Conservation (phyloP, 2,797 vertebrate genomes). For the Helarctos malayanus region DNA sequence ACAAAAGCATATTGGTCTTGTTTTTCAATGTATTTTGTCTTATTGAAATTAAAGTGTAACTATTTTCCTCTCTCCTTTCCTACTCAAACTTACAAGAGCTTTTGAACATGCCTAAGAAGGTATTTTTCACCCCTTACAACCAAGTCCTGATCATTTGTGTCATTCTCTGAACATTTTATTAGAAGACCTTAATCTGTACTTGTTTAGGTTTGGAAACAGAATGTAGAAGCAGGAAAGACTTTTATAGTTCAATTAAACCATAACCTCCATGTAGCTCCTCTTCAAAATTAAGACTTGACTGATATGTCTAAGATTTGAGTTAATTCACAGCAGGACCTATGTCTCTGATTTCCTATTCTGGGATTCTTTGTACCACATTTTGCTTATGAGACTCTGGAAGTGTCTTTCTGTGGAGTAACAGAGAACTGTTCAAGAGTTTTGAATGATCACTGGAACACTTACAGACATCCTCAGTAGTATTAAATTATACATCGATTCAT, state of each 20-base stretch:
- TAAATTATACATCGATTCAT: background rate
- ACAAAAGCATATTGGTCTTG: background rate
- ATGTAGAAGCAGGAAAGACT: background rate
- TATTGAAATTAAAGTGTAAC: background rate
- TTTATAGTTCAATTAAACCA: background rate
- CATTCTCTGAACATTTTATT: background rate
- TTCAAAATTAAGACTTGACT: conserved; percentile 7
- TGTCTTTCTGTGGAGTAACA: background rate
- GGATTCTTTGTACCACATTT: background rate
- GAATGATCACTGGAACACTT: background rate
- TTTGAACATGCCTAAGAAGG: background rate
- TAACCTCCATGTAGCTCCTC: background rate
- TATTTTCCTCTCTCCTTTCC: background rate
- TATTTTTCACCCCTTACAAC: background rate
- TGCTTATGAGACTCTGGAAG: background rate
- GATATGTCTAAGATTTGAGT: background rate
- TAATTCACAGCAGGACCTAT: background rate
- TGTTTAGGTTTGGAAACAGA: background rate
- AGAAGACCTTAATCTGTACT: background rate
- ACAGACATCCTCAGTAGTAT: background rate
- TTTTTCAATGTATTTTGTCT: background rate
- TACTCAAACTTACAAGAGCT: background rate
- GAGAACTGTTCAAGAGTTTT: background rate
- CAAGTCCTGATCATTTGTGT: background rate
- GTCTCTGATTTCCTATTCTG: background rate